Evolutionary conservation across 2,797 vertebrate species (phyloP).

Genomic region (Enteromius afrohamiltoni): DNA sequence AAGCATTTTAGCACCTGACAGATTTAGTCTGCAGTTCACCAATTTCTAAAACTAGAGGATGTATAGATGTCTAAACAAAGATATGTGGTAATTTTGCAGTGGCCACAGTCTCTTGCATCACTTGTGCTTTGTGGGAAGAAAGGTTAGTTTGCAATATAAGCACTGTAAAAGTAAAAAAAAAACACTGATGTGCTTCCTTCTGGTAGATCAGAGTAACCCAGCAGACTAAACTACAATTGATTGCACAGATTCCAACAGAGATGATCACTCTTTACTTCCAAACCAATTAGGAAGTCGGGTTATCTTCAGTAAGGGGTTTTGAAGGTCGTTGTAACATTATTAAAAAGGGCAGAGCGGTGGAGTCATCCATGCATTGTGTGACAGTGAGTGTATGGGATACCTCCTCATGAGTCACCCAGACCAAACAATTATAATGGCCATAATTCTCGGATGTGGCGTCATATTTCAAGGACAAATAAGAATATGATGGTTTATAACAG

Average conservation of each 20-base stretch:
- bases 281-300: slow-evolving; percentile 33
- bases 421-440: slow-evolving; percentile 59
- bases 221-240: slow-evolving; percentile 19
- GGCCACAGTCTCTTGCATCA: slow-evolving; percentile 56
- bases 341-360: slow-evolving; percentile 6
- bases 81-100: slow-evolving; percentile 28
- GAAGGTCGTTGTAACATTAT: slow-evolving; percentile 35
- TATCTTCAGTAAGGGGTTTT: slow-evolving; percentile 35
- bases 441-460: slow-evolving; percentile 74
- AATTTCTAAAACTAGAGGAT: slow-evolving; percentile 7
- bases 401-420: slow-evolving; percentile 62
- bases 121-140: slow-evolving; percentile 42
- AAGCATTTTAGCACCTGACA: neutral
- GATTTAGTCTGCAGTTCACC: neutral
- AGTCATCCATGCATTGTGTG: slow-evolving; percentile 1
- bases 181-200: slow-evolving; percentile 15
- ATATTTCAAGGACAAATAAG: slow-evolving; percentile 63
- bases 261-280: slow-evolving; percentile 28
- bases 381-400: slow-evolving; percentile 16
- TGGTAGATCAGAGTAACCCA: slow-evolving; percentile 4
- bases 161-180: slow-evolving; percentile 19
- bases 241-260: slow-evolving; percentile 19
- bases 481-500: slow-evolving; percentile 62
- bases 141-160: slow-evolving; percentile 18
- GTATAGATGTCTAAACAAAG: slow-evolving; percentile 26